Evolutionary conservation across 2,888 invertebrate species (phyloP), one percentile per base, ranked within the genome.

Genomic region (Caenorhabditis imperialis): DNA sequence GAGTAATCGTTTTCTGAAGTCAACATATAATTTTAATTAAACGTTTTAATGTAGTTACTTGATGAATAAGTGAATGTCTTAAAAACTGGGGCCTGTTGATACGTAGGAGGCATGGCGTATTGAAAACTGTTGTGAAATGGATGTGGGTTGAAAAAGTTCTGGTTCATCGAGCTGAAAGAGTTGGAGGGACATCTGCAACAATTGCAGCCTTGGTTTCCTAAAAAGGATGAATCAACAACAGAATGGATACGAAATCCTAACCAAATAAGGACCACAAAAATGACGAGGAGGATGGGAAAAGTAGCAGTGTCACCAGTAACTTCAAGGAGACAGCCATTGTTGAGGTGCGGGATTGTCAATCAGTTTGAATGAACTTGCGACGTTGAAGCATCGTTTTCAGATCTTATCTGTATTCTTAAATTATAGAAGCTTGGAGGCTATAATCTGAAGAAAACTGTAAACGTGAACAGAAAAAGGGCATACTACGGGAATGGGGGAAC

Each of bases 201-300:
- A 33, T 63, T 51, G n/a, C 72, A 72, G 18, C 61, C 51, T 4
- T 42, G 23, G 30, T 67, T 57, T n/a, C 57, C 71, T 71, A 25
- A 12, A 63, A 53, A 25, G 25, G 3, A 44, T 10, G 30, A 55
- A 44, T 10, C 23, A 16, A 22, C 16, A 27, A 42, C 20, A 25
- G 14, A 18, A 16, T 18, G 3, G 18, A 4, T 8, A 20, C 33
- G 20, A 30, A 5, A 8, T 33, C 23, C 51, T 51, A 23, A 35
- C 69, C 71, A 45, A 71, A 62, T 35, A 71, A 45, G 35, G 61
- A 57, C 71, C 71, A 71, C 3, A 71, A 30, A 18, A 71, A 62
- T 23, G 55, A 37, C 4, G 30, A 25, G 12, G 50, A 25, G 0
- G 42, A n/a, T 7, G 48, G 20, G 14, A 61, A 25, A 30, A 44